A percentile compares a stretch with the other conserved stretches of the same genome.
Evolutionary conservation across 2,888 invertebrate genomes (phyloP).

Genomic region (Cataglyphis albicans): DNA sequence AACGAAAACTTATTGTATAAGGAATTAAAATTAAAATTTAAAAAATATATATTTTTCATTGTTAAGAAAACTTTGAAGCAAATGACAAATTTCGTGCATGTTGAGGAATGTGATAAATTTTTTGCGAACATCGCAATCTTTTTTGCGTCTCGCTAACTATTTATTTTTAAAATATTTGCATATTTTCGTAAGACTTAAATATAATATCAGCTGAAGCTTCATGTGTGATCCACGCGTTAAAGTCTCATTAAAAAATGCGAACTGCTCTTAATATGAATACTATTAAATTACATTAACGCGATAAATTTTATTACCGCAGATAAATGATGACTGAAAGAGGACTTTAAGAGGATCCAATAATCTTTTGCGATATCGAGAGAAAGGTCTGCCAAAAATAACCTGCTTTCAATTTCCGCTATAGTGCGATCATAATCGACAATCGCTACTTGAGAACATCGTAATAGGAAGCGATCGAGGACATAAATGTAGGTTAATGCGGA

Average conservation of each 20-base stretch:
- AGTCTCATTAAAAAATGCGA: not conserved
- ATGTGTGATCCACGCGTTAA: constrained; percentile 7
- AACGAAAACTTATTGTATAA: not conserved
- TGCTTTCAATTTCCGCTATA: constrained; percentile 46
- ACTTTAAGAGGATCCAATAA: not conserved
- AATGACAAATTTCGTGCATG: no score
- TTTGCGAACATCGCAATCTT: not conserved
- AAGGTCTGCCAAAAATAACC: constrained; percentile 47
- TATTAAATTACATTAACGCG: not conserved
- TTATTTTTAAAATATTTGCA: not conserved
- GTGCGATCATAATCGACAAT: constrained; percentile 20
- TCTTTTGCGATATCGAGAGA: constrained; percentile 9
- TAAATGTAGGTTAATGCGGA: constrained; percentile 44
- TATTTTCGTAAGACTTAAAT: not conserved
- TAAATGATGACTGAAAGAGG: not conserved
- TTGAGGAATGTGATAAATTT: not conserved
- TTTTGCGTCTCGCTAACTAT: not conserved
- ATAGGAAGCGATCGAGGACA: constrained; percentile 32
- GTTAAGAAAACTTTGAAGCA: not conserved
- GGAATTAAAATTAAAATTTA: not conserved
- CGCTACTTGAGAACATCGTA: constrained; percentile 29
- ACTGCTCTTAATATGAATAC: not conserved
- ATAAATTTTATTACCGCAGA: not conserved
- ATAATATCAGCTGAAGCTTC: not conserved
- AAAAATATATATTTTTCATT: not conserved